Evolutionary conservation across 2,113 vertebrate species (phyloP), one percentile per base, ranked within the genome.

Genomic region (Gymnogyps californianus): DNA sequence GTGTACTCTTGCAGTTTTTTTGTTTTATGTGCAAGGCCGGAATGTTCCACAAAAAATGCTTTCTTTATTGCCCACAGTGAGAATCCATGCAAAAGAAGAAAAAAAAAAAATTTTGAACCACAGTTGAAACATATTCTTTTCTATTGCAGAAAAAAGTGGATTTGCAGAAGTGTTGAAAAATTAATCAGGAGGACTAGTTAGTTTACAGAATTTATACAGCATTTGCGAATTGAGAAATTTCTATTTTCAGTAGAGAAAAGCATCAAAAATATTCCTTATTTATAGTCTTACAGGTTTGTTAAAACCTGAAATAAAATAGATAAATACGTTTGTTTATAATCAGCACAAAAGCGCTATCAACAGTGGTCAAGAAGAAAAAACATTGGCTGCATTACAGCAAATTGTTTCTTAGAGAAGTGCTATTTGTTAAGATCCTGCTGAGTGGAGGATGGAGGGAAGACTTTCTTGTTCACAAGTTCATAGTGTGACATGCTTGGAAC

Each of bases 291-390:
- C 9, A 31, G 7, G 28, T 54, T 65, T 82, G 34, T 84, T 86
- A 81, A 69, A 86, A 65, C 13, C 22, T 44, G 10, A 32, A 65
- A 79, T 79, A 76, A 80, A 66, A 54, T 29, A 44, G 28, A 57
- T 47, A 31, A 57, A 61, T 40, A 12, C 3, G 10, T 67, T 46
- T 79, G 7, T 69, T 81, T 52, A 28, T 55, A 51, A 29, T 64
- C 8, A 8, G 18, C 12, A 40, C 11, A 38, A n/a, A 89, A 66
- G 13, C 0, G 0, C 38, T 69, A 7, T 44, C 31, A 84, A 6
- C 55, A 34, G 8, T 46, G 34, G 14, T 83, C n/a, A 52, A 65
- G 51, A 78, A 83, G 49, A 42, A 40, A 42, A 44, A 64, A 36
- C 59, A 7, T 8, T 19, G 8, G 5, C 38, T 76, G 12, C 0